Base-by-base conservation (phyloP, 2,888 invertebrate genomes). In the Agrotis clavis region DNA sequence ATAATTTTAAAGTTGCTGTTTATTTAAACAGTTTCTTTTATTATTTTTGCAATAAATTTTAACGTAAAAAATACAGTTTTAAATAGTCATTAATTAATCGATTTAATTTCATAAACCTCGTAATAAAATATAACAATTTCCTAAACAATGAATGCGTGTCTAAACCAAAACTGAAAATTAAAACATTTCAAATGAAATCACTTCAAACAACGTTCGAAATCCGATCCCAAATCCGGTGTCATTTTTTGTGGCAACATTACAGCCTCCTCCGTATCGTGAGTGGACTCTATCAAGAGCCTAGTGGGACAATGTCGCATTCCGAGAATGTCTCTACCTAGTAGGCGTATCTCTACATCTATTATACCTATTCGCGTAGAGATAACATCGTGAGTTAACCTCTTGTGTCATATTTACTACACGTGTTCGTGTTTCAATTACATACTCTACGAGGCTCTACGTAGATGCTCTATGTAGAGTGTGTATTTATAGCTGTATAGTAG, bases 201-300 rank as follows among this genome's bases (percentile, higher is more conserved):
- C 6, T 35, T 71, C 11, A 13, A 71, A 62, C 3, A 30, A 9
- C 1, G 1, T 25, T 35, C 5, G 16, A 69, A 65, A 4, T 41
- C 11, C 11, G 4, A 11, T 77, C 67, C 25, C 54, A 50, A 45
- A 48, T 57, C 13, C 16, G 50, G 13, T 19, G 14, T 30, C 69
- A 65, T 66, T 65, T 45, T 72, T 76, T 79, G 51, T 85, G 85
- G 84, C 14, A 16, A 69, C 78, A 64, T 60, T 81, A 84, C 57
- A 35, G 57, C 56, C 53, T 70, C 59, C 54, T 84, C 19, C 60
- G 59, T 87, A 81, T 87, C 89, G 87, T 88, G 87, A 86, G 86
- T 85, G 76, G 76, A 79, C 83, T 88, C 83, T 85, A 90, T 89
- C 83, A 84, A 81, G 82, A 85, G 79, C 78, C 65, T 67, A 71